Evolutionary conservation across 2,888 invertebrate species (phyloP).

Genomic region (Dicycla oo): DNA sequence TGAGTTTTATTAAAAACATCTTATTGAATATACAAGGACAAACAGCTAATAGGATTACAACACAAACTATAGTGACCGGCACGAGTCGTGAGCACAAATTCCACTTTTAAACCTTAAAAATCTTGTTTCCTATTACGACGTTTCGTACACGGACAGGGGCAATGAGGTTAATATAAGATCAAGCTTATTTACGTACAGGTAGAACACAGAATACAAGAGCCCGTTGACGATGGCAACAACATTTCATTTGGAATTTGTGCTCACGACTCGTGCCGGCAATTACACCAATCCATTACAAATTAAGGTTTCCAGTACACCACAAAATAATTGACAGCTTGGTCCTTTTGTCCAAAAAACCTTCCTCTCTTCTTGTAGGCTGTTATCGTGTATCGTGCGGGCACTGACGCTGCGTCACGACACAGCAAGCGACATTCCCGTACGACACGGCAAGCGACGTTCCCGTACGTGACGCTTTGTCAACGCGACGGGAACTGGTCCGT

Average conservation of each 20-base stretch:
- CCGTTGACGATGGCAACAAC: too few relatives aligned
- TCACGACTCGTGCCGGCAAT: too few relatives aligned
- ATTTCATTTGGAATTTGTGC: too few relatives aligned
- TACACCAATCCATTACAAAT: not conserved
- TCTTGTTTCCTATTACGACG: too few relatives aligned
- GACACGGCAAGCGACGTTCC: not conserved
- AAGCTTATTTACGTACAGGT: too few relatives aligned
- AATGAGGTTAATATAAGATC: too few relatives aligned
- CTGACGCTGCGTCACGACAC: constrained; percentile 6
- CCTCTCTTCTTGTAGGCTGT: not conserved
- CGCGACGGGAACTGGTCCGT: constrained; percentile 31
- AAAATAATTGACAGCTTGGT: not conserved
- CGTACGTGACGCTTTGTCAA: constrained; percentile 18
- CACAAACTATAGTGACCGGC: too few relatives aligned
- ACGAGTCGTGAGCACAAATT: too few relatives aligned
- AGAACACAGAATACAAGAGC: too few relatives aligned
- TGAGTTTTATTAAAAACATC: not conserved
- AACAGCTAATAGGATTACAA: not conserved
- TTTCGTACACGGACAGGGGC: too few relatives aligned
- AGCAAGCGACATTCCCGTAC: not conserved
- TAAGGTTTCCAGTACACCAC: not conserved
- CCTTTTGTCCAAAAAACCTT: not conserved
- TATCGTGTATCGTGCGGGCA: not conserved
- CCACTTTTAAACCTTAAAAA: too few relatives aligned
- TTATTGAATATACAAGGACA: not conserved